These are phyloP conservation scores for Musca domestica DNA, from an alignment of 1,140 invertebrate species.

Conservation along the genomic window DNA sequence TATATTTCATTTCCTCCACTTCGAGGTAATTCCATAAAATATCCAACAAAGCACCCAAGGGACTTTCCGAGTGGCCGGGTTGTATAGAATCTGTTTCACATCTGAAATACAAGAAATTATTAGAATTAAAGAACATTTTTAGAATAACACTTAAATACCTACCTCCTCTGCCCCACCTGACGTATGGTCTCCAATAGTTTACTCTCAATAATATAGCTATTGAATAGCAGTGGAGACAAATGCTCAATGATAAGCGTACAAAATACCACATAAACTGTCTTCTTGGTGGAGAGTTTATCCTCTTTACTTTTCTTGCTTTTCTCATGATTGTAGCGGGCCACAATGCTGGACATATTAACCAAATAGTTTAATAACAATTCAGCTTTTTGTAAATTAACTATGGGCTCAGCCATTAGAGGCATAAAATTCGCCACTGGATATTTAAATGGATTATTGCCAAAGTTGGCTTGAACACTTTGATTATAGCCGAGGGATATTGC, in stretches of 20 bases:
- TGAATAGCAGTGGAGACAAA: slow-evolving; percentile 58
- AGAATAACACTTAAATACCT: slow-evolving; percentile 1
- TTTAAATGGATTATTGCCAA: slow-evolving; percentile 69
- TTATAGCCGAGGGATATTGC: slow-evolving; percentile 73
- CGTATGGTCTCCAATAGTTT: slow-evolving; percentile 58
- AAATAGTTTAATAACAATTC: slow-evolving; percentile 62
- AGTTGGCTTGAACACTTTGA: slow-evolving; percentile 77
- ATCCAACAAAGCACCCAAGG: slow-evolving; percentile 52
- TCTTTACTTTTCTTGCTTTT: slow-evolving; percentile 23
- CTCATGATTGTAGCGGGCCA: slow-evolving; percentile 39
- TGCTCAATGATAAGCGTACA: slow-evolving; percentile 58
- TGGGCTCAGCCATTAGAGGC: slow-evolving; percentile 66
- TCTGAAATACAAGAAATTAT: neutral
- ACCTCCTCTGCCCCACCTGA: slow-evolving; percentile 39
- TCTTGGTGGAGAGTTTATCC: slow-evolving; percentile 45
- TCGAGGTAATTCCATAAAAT: slow-evolving; percentile 69
- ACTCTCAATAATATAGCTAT: slow-evolving; percentile 60
- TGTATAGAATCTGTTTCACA: slow-evolving; percentile 24
- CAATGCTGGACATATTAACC: slow-evolving; percentile 56
- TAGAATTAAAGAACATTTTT: neutral
- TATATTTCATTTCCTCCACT: slow-evolving; percentile 62
- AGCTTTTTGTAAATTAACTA: slow-evolving; percentile 57
- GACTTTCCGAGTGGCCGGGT: slow-evolving; percentile 38
- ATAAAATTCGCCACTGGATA: slow-evolving; percentile 70
- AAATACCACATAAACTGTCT: slow-evolving; percentile 57